Conservation (phyloP, 2,113 vertebrate genomes). For the Scartelaos histophorus region DNA sequence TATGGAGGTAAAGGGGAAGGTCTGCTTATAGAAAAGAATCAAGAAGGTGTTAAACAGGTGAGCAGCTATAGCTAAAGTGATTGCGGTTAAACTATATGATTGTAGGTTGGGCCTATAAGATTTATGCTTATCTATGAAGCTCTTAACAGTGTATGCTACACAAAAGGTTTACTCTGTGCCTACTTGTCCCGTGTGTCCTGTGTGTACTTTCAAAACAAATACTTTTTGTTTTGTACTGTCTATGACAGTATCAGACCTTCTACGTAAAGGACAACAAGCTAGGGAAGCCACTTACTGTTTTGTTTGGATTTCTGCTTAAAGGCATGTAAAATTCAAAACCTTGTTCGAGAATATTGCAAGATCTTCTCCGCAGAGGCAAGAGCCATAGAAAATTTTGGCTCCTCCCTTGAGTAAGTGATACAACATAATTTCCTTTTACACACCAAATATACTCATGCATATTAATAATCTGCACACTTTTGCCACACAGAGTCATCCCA, state of each 20-base stretch:
- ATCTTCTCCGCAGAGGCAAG: slow-evolving; percentile 92
- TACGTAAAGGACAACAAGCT: neutral
- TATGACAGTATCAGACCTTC: neutral
- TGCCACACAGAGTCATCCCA: slow-evolving; percentile 84
- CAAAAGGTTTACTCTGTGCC: neutral
- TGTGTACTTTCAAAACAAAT: no score
- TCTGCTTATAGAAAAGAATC: slow-evolving; percentile 86
- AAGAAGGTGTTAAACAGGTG: slow-evolving; percentile 90
- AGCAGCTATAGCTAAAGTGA: neutral
- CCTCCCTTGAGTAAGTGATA: slow-evolving; percentile 86
- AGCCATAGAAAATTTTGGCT: slow-evolving; percentile 83
- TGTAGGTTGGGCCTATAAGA: slow-evolving; percentile 5
- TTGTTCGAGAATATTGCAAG: slow-evolving; percentile 95
- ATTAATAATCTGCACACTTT: neutral
- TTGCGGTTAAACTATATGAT: neutral
- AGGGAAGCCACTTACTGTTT: slow-evolving; percentile 1
- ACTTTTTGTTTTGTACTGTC: neutral
- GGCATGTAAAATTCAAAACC: slow-evolving; percentile 95
- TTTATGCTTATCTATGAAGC: neutral
- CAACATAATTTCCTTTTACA: neutral
- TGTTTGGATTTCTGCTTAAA: slow-evolving; percentile 60
- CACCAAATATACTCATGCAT: neutral
- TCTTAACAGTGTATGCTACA: neutral
- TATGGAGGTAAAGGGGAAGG: slow-evolving; percentile 89
- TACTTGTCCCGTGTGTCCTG: no score